Percentiles rank a stretch among this genome's conserved stretches.
Conservation (phyloP, 2,113 vertebrate genomes). For the Uropsilus gracilis region DNA sequence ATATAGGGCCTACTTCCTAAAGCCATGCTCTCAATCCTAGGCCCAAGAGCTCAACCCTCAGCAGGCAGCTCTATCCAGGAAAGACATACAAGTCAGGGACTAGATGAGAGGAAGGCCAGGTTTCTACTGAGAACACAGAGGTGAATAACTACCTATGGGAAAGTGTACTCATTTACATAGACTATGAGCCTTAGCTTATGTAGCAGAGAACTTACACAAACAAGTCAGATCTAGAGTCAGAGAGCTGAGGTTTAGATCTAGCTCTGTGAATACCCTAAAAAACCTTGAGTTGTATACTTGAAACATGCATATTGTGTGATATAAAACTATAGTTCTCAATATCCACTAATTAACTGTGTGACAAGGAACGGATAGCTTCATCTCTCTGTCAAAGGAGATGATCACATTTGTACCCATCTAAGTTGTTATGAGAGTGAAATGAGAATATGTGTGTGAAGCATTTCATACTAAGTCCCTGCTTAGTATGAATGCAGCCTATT, state of each 20-base stretch:
- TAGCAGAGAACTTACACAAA: background rate
- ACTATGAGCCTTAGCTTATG: background rate
- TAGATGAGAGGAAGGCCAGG: background rate
- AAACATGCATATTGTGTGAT: background rate
- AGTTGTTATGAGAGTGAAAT: background rate
- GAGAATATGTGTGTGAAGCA: background rate
- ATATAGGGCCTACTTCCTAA: background rate
- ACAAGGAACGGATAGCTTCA: background rate
- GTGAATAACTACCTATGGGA: background rate
- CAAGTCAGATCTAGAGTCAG: background rate
- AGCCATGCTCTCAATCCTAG: background rate
- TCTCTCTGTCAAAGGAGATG: background rate
- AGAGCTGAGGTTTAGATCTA: background rate
- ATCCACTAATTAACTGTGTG: background rate
- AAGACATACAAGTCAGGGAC: background rate
- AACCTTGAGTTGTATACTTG: background rate
- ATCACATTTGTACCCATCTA: background rate
- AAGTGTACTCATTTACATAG: background rate
- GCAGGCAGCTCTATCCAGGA: background rate
- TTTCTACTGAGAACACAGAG: background rate
- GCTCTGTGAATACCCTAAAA: background rate
- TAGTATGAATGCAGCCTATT: background rate
- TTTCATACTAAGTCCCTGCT: background rate
- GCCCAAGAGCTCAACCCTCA: background rate
- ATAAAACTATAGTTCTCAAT: background rate